Evolutionary conservation across 2,888 invertebrate species (phyloP).

Genomic region (Selenia dentaria): DNA sequence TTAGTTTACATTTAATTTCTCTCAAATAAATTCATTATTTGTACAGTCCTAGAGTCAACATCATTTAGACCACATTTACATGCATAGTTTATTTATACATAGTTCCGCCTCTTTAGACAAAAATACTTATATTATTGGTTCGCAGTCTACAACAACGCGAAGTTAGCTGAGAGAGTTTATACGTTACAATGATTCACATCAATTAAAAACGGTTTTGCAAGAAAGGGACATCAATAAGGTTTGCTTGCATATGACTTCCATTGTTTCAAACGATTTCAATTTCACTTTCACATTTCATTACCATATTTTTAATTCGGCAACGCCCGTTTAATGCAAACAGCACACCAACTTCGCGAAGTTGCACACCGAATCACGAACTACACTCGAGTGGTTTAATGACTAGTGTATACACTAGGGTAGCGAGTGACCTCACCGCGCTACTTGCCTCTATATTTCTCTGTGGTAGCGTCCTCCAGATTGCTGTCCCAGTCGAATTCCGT

Average conservation of each 20-base stretch:
- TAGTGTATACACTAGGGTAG: slow-evolving; percentile 58
- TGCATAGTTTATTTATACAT: slow-evolving; percentile 19
- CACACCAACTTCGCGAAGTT: slow-evolving; percentile 2
- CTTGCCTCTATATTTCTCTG: slow-evolving; percentile 76
- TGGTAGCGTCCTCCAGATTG: slow-evolving; percentile 89
- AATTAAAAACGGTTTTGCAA: too few relatives aligned
- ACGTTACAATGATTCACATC: too few relatives aligned
- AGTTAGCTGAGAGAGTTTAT: background rate
- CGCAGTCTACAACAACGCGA: slow-evolving; percentile 6
- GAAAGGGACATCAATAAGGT: too few relatives aligned
- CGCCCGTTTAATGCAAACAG: too few relatives aligned
- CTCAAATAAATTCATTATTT: slow-evolving; percentile 37
- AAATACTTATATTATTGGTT: slow-evolving; percentile 11
- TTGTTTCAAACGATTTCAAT: background rate
- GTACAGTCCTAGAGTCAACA: slow-evolving; percentile 25
- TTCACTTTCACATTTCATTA: background rate
- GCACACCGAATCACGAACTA: slow-evolving; percentile 12
- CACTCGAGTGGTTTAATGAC: slow-evolving; percentile 46
- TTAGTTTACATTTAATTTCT: slow-evolving; percentile 30
- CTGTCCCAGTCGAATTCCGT: slow-evolving; percentile 96
- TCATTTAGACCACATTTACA: slow-evolving; percentile 19
- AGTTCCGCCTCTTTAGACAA: slow-evolving; percentile 11
- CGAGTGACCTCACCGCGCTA: slow-evolving; percentile 39
- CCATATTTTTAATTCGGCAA: too few relatives aligned
- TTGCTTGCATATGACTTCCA: too few relatives aligned